These are phyloP conservation scores for Acanthacorydalis orientalis DNA, from an alignment of 2,888 invertebrate genomes.

Conservation along the genomic window DNA sequence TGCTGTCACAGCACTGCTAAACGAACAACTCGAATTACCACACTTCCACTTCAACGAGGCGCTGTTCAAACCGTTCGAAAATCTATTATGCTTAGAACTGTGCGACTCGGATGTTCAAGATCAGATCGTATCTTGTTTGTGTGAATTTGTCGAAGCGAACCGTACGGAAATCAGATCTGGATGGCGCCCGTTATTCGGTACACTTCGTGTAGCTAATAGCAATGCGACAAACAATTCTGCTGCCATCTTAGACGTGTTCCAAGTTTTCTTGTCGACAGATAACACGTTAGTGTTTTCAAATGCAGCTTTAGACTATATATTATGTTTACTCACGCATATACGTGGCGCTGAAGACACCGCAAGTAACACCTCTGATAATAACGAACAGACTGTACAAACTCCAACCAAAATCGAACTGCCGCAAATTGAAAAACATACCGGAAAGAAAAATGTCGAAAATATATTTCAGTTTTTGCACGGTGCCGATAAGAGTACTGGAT, in stretches of 20 bases:
- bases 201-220: constrained; percentile 68
- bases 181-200: constrained; percentile 91
- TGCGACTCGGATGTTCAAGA: constrained; percentile 86
- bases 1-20: constrained; percentile 70
- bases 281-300: constrained; percentile 87
- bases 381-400: constrained; percentile 20
- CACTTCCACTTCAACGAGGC: constrained; percentile 95
- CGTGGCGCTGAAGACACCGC: constrained; percentile 47
- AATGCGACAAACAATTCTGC: constrained; percentile 47
- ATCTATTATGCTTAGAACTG: constrained; percentile 78
- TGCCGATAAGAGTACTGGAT: constrained; percentile 17
- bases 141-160: constrained; percentile 91
- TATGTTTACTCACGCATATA: constrained; percentile 68
- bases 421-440: constrained; percentile 5
- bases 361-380: constrained; percentile 20
- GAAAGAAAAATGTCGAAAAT: constrained; percentile 3
- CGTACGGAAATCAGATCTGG: constrained; percentile 87
- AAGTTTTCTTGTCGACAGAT: constrained; percentile 83
- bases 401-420: constrained; percentile 24
- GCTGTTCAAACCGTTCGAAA: constrained; percentile 87
- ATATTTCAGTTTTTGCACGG: constrained; percentile 17
- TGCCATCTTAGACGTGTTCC: constrained; percentile 77
- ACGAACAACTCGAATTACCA: constrained; percentile 73
- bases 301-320: constrained; percentile 83
- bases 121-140: constrained; percentile 84